phyloP scores from a whole-genome alignment of 2,113 vertebrate species.

The Pterocles orientalis region DNA sequence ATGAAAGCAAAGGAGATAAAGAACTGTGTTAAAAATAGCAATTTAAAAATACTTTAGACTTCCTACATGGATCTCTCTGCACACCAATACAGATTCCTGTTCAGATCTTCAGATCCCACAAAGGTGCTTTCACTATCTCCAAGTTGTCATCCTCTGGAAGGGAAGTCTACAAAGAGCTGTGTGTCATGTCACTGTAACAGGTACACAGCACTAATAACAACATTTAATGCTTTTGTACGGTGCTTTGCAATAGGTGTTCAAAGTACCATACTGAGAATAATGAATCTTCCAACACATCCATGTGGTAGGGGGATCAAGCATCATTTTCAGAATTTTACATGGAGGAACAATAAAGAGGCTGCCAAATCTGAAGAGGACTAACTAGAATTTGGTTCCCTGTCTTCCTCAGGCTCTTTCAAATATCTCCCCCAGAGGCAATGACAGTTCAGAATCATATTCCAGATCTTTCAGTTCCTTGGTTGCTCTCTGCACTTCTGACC shows the following conservation, averaged over 20 bases:
- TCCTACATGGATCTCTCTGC: background rate
- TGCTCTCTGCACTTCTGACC: background rate
- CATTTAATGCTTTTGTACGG: background rate
- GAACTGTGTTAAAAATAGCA: constrained; percentile 11
- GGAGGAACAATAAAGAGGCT: background rate
- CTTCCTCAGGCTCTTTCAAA: background rate
- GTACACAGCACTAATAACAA: background rate
- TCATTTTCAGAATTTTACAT: constrained; percentile 5
- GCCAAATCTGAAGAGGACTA: constrained; percentile 34
- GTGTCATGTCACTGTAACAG: background rate
- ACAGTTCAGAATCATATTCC: background rate
- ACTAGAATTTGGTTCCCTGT: background rate
- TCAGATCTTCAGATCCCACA: background rate
- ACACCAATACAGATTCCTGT: background rate
- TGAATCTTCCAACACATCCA: constrained; percentile 21
- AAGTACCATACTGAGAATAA: constrained; percentile 26
- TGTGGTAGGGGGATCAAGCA: constrained; percentile 35
- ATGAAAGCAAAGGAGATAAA: background rate
- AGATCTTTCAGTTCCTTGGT: background rate
- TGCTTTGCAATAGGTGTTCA: constrained; percentile 5
- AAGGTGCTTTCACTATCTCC: background rate
- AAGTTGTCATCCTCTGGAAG: background rate
- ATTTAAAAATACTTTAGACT: background rate
- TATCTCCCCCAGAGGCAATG: background rate
- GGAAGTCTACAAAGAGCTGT: background rate